A percentile compares a stretch with the other conserved stretches of the same genome.
Conservation (phyloP, 2,888 invertebrate genomes). For the Phaonia tiefii region DNA sequence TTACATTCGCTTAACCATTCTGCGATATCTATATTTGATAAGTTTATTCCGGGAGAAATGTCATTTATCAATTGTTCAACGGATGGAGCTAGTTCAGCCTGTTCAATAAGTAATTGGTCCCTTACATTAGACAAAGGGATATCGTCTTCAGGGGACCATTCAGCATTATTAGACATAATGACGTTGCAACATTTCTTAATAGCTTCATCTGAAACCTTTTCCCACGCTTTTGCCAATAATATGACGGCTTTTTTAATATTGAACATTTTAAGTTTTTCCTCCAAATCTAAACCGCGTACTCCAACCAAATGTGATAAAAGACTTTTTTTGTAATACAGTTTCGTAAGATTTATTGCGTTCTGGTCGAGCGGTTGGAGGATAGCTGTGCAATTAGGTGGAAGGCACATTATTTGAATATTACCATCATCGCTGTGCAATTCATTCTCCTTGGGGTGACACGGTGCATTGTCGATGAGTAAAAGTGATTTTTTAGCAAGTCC, state of each 20-base stretch:
- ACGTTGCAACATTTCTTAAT: neutral
- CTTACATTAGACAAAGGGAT: conserved; percentile 18
- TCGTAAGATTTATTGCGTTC: too few species aligned
- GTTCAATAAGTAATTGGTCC: neutral
- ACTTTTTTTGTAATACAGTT: too few species aligned
- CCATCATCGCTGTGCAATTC: neutral
- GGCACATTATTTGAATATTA: too few species aligned
- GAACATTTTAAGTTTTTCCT: neutral
- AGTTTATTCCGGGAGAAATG: too few species aligned
- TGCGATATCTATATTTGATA: too few species aligned
- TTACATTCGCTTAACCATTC: too few species aligned
- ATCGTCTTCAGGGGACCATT: conserved; percentile 16
- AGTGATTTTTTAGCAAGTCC: neutral
- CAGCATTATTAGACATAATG: conserved; percentile 16
- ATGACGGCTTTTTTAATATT: conserved; percentile 25
- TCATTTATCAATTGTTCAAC: too few species aligned
- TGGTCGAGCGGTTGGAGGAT: too few species aligned
- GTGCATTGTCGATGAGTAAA: too few species aligned
- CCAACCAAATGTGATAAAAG: too few species aligned
- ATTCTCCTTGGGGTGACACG: neutral
- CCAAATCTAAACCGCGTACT: too few species aligned
- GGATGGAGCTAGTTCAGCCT: neutral
- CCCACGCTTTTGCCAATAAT: conserved; percentile 4
- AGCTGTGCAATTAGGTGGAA: neutral
- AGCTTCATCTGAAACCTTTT: too few species aligned